Evolutionary conservation across 2,888 invertebrate species (phyloP).

Genomic region (Stegana nigrithorax): DNA sequence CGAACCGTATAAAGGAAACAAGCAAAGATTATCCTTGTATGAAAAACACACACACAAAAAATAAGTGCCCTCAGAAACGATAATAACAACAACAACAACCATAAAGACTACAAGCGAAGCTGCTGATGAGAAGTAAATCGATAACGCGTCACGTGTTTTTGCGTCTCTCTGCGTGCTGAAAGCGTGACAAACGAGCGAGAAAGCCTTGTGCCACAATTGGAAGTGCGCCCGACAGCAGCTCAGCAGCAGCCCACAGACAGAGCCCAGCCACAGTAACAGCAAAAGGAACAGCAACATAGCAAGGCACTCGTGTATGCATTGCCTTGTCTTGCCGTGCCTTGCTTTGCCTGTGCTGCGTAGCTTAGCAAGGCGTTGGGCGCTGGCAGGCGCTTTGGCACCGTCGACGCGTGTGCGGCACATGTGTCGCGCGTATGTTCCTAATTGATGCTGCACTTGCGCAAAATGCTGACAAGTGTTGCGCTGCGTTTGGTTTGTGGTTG

Average conservation of each 20-base stretch:
- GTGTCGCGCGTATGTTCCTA: conserved; percentile 43
- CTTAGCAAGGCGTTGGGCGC: not conserved
- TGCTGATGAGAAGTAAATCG: not conserved
- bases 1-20: conserved; percentile 30
- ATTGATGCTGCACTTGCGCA: conserved; percentile 23
- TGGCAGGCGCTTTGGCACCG: not conserved
- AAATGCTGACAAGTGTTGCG: conserved; percentile 17
- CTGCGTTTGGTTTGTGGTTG: too few relatives aligned
- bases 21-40: conserved; percentile 49
- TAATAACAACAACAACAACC: not conserved
- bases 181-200: conserved; percentile 45
- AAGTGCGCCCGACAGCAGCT: conserved; percentile 1
- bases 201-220: too few relatives aligned
- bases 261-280: not conserved
- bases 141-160: conserved; percentile 46
- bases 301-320: too few relatives aligned
- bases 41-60: not conserved
- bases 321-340: not conserved
- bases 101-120: too few relatives aligned
- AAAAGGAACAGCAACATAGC: not conserved
- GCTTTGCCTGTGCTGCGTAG: too few relatives aligned
- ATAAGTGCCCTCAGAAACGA: not conserved
- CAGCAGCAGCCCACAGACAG: too few relatives aligned
- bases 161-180: conserved; percentile 34
- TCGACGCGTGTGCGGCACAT: conserved; percentile 46